These are phyloP conservation scores for Odontocerum albicorne DNA, from an alignment of 2,888 invertebrate genomes.

Conservation along the genomic window DNA sequence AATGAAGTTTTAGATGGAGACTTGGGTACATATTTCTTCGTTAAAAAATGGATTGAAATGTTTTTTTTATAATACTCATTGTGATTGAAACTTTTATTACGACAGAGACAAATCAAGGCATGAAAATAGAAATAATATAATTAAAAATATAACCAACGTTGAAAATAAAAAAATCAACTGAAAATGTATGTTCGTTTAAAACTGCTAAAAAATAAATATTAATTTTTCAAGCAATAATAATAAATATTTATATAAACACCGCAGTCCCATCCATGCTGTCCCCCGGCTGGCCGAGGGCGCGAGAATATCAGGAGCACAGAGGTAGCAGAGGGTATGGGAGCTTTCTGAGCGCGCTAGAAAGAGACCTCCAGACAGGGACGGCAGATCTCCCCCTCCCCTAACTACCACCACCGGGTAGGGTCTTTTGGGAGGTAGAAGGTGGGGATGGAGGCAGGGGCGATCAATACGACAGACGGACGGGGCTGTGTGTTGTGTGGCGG, in stretches of 20 bases:
- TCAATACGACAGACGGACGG: slow-evolving; percentile 34
- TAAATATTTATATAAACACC: neutral
- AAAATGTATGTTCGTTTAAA: no score
- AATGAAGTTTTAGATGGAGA: no score
- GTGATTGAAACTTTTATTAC: no score
- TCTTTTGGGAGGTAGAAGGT: slow-evolving; percentile 13
- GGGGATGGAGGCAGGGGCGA: slow-evolving; percentile 24
- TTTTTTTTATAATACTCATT: no score
- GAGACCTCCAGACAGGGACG: slow-evolving; percentile 5
- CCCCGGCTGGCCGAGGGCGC: slow-evolving; percentile 15
- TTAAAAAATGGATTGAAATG: no score
- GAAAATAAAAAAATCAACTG: no score
- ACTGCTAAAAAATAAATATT: no score
- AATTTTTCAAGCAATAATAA: neutral
- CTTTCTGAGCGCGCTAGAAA: slow-evolving; percentile 4
- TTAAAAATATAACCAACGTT: no score
- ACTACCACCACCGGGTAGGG: no score
- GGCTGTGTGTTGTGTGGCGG: slow-evolving; percentile 23
- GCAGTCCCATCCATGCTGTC: slow-evolving; percentile 16
- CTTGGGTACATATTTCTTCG: no score
- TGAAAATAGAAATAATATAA: no score
- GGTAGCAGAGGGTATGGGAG: slow-evolving; percentile 9
- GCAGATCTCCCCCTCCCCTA: neutral
- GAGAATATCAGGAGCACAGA: slow-evolving; percentile 23
- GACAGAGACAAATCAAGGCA: no score